phyloP scores from a whole-genome alignment of 2,797 vertebrate species.

The Lepus townsendii region DNA sequence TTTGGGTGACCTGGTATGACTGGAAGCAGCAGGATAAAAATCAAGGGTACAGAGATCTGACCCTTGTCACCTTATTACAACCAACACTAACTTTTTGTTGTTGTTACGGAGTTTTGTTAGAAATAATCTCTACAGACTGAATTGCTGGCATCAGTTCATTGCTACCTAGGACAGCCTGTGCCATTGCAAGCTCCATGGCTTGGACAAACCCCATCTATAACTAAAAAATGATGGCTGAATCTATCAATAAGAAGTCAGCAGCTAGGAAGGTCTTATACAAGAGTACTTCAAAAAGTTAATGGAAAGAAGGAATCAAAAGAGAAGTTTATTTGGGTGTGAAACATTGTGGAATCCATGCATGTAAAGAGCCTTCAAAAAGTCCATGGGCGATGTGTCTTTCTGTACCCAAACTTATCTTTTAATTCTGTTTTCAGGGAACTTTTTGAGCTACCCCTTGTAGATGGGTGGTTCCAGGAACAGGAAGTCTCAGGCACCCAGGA shows the following conservation, averaged over 20 bases:
- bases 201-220: neutral
- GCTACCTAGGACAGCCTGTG: neutral
- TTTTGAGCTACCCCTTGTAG: too few species aligned
- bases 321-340: too few species aligned
- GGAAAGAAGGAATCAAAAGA: too few species aligned
- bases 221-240: neutral
- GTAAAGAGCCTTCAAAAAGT: too few species aligned
- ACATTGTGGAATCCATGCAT: too few species aligned
- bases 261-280: too few species aligned
- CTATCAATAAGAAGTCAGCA: neutral
- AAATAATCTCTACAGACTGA: neutral
- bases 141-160: neutral
- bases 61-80: neutral
- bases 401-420: too few species aligned
- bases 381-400: too few species aligned
- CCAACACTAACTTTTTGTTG: neutral
- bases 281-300: too few species aligned
- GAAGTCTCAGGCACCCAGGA: neutral
- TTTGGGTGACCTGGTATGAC: neutral
- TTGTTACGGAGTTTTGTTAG: neutral
- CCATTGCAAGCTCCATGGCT: neutral
- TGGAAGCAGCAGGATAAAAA: neutral
- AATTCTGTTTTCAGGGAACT: too few species aligned
- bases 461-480: neutral
- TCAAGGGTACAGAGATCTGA: neutral